Base-by-base conservation (phyloP, 1,140 invertebrate species). In the Cotesia typhae region DNA sequence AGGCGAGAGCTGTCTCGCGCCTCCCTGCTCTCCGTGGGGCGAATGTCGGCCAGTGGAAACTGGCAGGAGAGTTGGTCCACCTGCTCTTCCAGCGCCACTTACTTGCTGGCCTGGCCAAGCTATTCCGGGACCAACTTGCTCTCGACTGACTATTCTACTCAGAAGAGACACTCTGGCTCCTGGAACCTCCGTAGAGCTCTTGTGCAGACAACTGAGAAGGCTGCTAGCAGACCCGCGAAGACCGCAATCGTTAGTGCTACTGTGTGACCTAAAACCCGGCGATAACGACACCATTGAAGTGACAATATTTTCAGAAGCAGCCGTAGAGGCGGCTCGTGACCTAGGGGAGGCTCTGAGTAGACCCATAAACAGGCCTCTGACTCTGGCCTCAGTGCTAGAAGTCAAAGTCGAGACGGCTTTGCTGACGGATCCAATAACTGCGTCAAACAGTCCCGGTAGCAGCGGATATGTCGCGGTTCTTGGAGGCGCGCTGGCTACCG, bases 271-370 rank as follows among this genome's bases (percentile, higher is more conserved):
- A 5, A 94, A 95, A 75, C 88, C 88, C 0, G 91, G 91, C 20
- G 92, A 92, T 64, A 93, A 94, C 78, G 94, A 96, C 79, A 93
- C 93, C 2, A 88, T 97, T 57, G 94, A 96, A 87, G 92, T 97
- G n/a, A 95, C 94, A 12, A 88, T 96, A 17, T 87, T 85, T 73
- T 87, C 86, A 52, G 87, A 89, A 12, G 89, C 90, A 12, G 88
- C 92, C 2, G 87, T 90, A 0, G 89, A 90, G 63, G 91, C 90
- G 2, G 91, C 92, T 0, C 80, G 89, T 20, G 87, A 92, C 14
- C 81, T 94, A 7, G 92, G 92, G 4, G 92, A 94, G 78, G 86
- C 91, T 0, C 89, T 95, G 1, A 93, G 92, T 71, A 87, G 92
- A 81, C 89, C 87, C 77, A 83, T 91, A 38, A 89, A 90, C 7